Evolutionary conservation across 2,113 vertebrate species (phyloP).

Genomic region (Eonycteris spelaea): DNA sequence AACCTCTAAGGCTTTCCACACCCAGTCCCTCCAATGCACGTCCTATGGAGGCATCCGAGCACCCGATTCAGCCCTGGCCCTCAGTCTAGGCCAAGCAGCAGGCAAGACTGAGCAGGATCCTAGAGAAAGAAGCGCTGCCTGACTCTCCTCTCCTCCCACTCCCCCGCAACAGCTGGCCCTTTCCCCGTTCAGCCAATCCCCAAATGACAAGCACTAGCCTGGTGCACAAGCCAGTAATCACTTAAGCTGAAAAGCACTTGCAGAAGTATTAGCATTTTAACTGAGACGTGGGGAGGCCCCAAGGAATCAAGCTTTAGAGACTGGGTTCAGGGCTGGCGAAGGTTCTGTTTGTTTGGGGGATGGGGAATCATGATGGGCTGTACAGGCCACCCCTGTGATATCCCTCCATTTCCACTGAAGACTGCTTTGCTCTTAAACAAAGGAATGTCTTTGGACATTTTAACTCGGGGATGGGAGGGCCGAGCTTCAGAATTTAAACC

Average conservation of each 20-base stretch:
- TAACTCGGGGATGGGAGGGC: not conserved
- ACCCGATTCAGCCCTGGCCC: not conserved
- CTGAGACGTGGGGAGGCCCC: not conserved
- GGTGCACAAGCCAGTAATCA: conserved; percentile 20
- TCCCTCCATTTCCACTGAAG: not conserved
- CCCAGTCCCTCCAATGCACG: not conserved
- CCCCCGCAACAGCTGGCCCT: conserved; percentile 42
- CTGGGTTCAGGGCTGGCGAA: not conserved
- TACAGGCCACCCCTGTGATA: not conserved
- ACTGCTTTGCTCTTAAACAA: not conserved
- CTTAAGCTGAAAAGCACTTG: conserved; percentile 51
- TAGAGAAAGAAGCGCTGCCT: not conserved
- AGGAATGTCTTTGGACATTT: not conserved
- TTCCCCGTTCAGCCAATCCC: not conserved
- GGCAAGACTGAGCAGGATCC: not conserved
- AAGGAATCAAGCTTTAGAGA: not conserved
- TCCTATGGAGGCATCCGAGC: not conserved
- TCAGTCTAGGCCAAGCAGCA: not conserved
- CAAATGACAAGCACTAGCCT: not conserved
- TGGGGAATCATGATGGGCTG: too few relatives aligned
- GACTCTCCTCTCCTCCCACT: not conserved
- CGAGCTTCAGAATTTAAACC: conserved; percentile 27
- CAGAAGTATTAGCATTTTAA: conserved; percentile 23
- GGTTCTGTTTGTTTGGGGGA: not conserved
- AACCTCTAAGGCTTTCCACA: not conserved